phyloP scores from a whole-genome alignment of 2,113 vertebrate species.

The Plecturocebus donacophilus region DNA sequence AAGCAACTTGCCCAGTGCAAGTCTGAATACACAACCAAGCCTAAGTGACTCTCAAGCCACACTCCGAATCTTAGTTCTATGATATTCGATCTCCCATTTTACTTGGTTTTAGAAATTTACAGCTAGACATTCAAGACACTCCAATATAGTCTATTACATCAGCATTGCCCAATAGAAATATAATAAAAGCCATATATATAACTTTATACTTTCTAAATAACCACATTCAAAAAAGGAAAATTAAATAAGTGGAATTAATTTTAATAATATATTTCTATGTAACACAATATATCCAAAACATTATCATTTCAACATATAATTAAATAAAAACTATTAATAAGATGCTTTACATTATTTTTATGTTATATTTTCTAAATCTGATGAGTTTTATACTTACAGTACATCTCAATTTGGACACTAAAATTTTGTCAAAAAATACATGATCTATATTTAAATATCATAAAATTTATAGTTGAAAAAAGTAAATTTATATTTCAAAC shows the following conservation, averaged over 20 bases:
- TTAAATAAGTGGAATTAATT: not conserved
- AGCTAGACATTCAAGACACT: not conserved
- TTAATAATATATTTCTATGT: not conserved
- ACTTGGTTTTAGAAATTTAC: not conserved
- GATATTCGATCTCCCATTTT: not conserved
- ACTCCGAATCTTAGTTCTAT: not conserved
- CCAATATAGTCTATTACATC: not conserved
- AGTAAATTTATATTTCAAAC: not conserved
- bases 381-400: not conserved
- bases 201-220: not conserved
- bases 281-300: not conserved
- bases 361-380: not conserved
- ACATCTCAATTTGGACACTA: not conserved
- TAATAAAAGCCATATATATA: not conserved
- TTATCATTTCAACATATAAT: not conserved
- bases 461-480: not conserved
- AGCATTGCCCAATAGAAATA: not conserved
- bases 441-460: not conserved
- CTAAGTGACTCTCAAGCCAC: not conserved
- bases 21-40: not conserved
- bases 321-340: slow-evolving; percentile 7
- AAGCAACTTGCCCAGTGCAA: not conserved
- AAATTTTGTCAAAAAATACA: not conserved
- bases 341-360: not conserved
- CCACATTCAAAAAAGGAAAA: not conserved